Evolutionary conservation across 2,797 vertebrate genomes (phyloP).

Genomic region (Podarcis siculus): DNA sequence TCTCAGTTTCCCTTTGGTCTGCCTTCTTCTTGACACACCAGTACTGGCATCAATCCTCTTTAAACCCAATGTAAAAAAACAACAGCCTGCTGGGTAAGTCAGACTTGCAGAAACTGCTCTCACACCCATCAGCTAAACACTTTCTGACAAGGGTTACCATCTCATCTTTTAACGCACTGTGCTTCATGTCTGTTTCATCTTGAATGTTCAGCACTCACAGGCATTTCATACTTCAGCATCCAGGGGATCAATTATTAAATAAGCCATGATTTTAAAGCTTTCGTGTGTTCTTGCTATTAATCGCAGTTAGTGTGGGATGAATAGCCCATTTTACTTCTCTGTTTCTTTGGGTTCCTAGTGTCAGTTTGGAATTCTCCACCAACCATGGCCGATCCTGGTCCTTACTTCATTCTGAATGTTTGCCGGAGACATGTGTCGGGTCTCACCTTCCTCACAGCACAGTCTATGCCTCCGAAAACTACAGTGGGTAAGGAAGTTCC

Average conservation of each 20-base stretch:
- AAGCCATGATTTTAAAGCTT: constrained; percentile 19
- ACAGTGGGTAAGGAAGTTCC: constrained; percentile 87
- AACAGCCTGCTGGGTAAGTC: constrained; percentile 13
- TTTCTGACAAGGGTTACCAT: constrained; percentile 9
- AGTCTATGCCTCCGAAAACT: constrained; percentile 95
- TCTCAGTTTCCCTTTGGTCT: constrained; percentile 32
- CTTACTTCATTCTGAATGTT: constrained; percentile 92
- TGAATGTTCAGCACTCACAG: constrained; percentile 43
- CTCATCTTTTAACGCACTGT: background rate
- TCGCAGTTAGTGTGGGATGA: background rate
- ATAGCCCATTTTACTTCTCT: constrained; percentile 30
- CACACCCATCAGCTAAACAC: constrained; percentile 32
- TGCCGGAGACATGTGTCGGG: constrained; percentile 93
- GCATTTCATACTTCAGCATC: constrained; percentile 19
- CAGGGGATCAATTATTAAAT: constrained; percentile 34
- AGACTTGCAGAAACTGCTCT: constrained; percentile 36
- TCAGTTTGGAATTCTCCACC: constrained; percentile 94
- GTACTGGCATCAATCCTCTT: constrained; percentile 5
- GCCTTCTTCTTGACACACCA: constrained; percentile 30
- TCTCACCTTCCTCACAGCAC: constrained; percentile 96
- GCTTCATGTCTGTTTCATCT: constrained; percentile 23
- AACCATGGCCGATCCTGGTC: constrained; percentile 96
- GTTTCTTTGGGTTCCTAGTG: constrained; percentile 71
- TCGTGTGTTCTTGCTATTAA: background rate
- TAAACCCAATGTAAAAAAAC: constrained; percentile 47